Base-by-base conservation (phyloP, 1,140 invertebrate species). In the Luehdorfia chinensis region DNA sequence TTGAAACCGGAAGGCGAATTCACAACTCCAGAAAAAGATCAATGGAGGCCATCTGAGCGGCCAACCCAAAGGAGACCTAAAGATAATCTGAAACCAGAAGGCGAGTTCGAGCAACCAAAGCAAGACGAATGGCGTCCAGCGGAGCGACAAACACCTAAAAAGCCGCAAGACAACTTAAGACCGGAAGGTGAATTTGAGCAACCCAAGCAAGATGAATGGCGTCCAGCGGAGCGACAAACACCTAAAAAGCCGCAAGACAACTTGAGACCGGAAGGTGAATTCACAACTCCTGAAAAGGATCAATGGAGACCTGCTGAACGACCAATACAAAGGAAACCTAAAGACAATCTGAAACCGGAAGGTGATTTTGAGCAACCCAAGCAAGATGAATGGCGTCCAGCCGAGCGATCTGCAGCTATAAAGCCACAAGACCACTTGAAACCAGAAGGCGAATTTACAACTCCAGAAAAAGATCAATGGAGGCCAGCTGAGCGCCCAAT, bases 261-360 rank as follows among this genome's bases (percentile, higher is more conserved):
- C 71, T 60, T 94, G 0, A 70, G 74, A 4, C 88, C 91, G 4
- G 92, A 93, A 67, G 92, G 93, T n/a, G 90, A 92, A 69, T 94
- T 91, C 64, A 88, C 89, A 53, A 57, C 59, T n/a, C 88, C 84
- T 0, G 83, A 88, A 15, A 81, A 86, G 52, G 73, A 75, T 1
- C 50, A 70, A 27, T 89, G 74, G 60, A 59, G 53, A 27, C 86
- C 84, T 7, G 90, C 87, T 0, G 66, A 75, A 18, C 74, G 79
- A 1, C 73, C 75, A 12, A 78, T 67, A 46, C 69, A 39, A 54
- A 58, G 66, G 16, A 84, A 87, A 61, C 87, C 76, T n/a, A 31
- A 69, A 45, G 88, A 90, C 59, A 89, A 90, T 67, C 59, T 91
- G 6, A 66, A 66, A 32, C 85, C 87, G 8, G 92, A 93, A 64